A percentile compares a stretch with the other conserved stretches of the same genome.
These are phyloP conservation scores for Regulus satrapa DNA, from an alignment of 2,113 vertebrate species.

Conservation along the genomic window DNA sequence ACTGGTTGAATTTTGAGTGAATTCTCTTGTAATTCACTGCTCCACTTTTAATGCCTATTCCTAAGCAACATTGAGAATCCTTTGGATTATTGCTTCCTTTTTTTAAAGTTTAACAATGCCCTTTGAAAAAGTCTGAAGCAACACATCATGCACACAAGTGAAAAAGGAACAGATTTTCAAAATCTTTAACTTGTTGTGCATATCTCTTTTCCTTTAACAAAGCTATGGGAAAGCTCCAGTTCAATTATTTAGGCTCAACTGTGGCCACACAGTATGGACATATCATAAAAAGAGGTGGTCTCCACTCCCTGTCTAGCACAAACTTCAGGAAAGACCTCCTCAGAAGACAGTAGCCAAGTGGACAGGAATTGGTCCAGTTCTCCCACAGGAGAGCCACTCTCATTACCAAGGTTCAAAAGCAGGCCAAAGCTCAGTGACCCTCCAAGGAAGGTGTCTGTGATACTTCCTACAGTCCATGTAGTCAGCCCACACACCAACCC, in stretches of 20 bases:
- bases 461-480: background rate
- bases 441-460: background rate
- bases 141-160: background rate
- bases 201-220: background rate
- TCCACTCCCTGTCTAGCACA: background rate
- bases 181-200: background rate
- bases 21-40: background rate
- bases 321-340: background rate
- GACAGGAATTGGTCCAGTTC: background rate
- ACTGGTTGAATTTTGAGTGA: background rate
- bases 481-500: background rate
- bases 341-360: background rate
- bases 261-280: background rate
- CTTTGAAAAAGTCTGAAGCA: background rate
- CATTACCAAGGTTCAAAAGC: background rate
- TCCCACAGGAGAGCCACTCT: background rate
- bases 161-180: background rate
- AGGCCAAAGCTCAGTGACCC: background rate
- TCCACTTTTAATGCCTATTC: background rate
- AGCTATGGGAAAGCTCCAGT: background rate
- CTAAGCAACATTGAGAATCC: background rate
- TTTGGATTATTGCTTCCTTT: background rate
- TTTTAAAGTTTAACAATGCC: background rate
- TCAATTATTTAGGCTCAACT: background rate
- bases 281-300: background rate